Percentiles rank a stretch among this genome's conserved stretches.
Evolutionary conservation across 2,888 invertebrate genomes (phyloP).

Genomic region (Eupithecia pulchellata): DNA sequence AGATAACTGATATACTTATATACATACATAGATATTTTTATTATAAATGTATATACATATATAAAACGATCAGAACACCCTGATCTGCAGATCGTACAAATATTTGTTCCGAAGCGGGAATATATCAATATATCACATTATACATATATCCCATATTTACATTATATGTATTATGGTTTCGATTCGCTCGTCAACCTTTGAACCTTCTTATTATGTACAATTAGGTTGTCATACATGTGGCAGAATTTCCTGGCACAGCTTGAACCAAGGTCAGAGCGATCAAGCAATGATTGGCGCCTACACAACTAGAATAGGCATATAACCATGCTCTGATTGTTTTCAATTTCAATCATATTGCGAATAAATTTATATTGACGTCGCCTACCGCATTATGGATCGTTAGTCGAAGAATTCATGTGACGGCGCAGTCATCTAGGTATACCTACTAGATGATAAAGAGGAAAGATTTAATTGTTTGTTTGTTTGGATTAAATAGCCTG

Average conservation of each 20-base stretch:
- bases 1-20: no score
- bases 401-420: background rate
- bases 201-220: background rate
- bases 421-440: background rate
- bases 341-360: conserved; percentile 3
- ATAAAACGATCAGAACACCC: no score
- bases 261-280: conserved; percentile 6
- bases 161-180: no score
- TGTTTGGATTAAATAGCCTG: no score
- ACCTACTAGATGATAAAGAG: no score
- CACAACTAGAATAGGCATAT: background rate
- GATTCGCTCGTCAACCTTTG: background rate
- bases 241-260: background rate
- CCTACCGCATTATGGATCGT: background rate
- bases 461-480: no score
- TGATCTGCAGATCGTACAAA: no score
- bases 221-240: background rate
- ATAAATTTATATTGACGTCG: conserved; percentile 1
- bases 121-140: no score
- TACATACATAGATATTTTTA: no score
- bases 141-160: no score
- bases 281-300: background rate
- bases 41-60: no score
- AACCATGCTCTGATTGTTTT: conserved; percentile 12
- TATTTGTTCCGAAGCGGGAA: no score